Evolutionary conservation across 1,140 invertebrate species (phyloP), one percentile per base, ranked within the genome.

Genomic region (Patella vulgata): DNA sequence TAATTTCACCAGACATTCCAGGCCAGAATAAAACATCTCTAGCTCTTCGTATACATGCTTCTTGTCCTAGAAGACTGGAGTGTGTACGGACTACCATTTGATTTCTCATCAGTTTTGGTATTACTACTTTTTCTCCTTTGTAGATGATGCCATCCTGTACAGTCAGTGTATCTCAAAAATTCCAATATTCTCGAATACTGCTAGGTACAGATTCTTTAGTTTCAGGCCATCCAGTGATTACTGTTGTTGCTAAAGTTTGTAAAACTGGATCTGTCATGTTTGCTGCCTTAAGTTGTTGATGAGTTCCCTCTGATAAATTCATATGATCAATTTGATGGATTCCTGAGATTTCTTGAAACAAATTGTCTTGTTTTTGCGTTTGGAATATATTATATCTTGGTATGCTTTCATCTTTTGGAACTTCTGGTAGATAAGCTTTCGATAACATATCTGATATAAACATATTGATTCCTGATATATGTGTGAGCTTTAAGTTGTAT

Each of bases 1-100:
- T 48, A 12, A 71, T 62, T n/a, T 73, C 68, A 11, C 31, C 27
- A 28, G 51, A 28, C 69, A 74, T 71, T 3, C 23, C 1, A 8
- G 72, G 72, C 72, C 69, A 74, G 42, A 57, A 74, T 42, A 71
- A 14, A 28, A 57, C 47, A 51, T 73, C 64, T 11, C 62, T 30
- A 17, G 68, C 71, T 42, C 54, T 62, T 5, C 62, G 27, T 30
- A 68, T 12, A 58, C 46, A 68, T 40, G 60, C 28, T 28, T 63
- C 62, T 1, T 36, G 23, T 39, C 69, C 69, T 27, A 63, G 31
- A 21, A 68, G 72, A 42, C 40, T 58, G 1, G 53, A 48, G 40
- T 73, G 70, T n/a, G 56, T 11, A 23, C 52, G 42, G 12, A 39
- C 42, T 27, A 59, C 47, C 51, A 71, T 62, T 19, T 76, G 62